Conservation (phyloP, 2,113 vertebrate genomes). For the Noctilio leporinus region DNA sequence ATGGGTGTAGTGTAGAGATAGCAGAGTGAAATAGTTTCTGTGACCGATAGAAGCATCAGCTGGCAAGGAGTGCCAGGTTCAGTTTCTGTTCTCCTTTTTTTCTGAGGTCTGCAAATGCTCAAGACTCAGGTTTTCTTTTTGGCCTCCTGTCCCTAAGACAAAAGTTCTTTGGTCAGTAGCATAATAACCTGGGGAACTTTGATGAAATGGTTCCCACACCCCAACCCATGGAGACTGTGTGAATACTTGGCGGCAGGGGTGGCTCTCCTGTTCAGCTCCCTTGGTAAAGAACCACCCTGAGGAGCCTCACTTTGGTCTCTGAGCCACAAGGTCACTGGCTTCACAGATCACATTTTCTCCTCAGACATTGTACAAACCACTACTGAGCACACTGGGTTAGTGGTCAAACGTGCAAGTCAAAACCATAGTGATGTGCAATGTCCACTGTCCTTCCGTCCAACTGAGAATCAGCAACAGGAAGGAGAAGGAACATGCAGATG, state of each 20-base stretch:
- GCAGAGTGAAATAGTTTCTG: not conserved
- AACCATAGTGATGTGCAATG: not conserved
- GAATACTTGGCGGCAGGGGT: fast-evolving
- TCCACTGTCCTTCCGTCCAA: not conserved
- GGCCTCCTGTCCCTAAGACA: not conserved
- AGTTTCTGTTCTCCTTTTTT: not conserved
- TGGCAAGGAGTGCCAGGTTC: no score
- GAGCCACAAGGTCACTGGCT: not conserved
- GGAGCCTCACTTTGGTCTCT: not conserved
- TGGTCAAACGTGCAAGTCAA: not conserved
- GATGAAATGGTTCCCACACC: not conserved
- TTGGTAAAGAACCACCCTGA: not conserved
- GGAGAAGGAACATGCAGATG: not conserved
- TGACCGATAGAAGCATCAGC: not conserved
- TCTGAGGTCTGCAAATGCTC: not conserved
- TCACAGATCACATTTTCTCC: not conserved
- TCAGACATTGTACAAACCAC: not conserved
- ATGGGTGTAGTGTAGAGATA: not conserved
- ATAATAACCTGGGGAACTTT: not conserved
- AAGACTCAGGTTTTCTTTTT: not conserved
- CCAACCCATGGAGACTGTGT: not conserved
- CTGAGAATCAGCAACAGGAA: not conserved
- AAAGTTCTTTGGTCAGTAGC: not conserved
- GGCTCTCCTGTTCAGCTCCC: not conserved
- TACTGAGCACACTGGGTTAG: not conserved